Evolutionary conservation across 2,113 vertebrate species (phyloP), one percentile per base, ranked within the genome.

Genomic region (Herpailurus yagouaroundi): DNA sequence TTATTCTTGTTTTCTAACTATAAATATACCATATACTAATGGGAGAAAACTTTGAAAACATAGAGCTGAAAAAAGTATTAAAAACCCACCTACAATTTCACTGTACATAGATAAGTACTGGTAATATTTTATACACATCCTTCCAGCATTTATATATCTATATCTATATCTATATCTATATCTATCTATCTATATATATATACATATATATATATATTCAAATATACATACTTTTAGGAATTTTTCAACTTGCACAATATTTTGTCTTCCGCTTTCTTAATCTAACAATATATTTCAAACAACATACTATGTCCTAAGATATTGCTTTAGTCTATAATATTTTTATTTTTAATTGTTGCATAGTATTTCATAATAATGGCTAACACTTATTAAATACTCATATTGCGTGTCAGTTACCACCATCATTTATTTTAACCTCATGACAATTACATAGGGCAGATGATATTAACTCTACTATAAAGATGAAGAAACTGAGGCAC

Each of bases 1-100:
- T 95, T 91, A 52, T 60, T 94, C 86, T 93, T 86, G 15, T 80
- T 86, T 94, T 77, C 36, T 94, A 93, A 66, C 68, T 92, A 60
- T 31, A 57, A 92, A 55, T 96, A 57, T 60, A 31, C 7, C 19
- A 64, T 57, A 88, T 69, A 0, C 82, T 85, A 88, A 64, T 88
- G 64, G 55, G 11, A 81, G 19, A 8, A 89, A 89, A 93, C 1
- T 88, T n/a, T 81, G 50, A 76, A 89, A 57, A 85, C 93, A 64
- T 5, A 76, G 38, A 77, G 55, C 3, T 93, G 19, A 93, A 69
- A 19, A 92, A 86, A 41, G 45, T 50, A 48, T 77, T 48, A 55
- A 68, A 48, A 18, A 16, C 45, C 36, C 13, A 64, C 45, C 14
- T n/a, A 33, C 14, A 93, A 64, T 79, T 14, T 63, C 71, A 50